Base-by-base conservation (phyloP, 2,888 invertebrate species). In the Spicauda simplicius region DNA sequence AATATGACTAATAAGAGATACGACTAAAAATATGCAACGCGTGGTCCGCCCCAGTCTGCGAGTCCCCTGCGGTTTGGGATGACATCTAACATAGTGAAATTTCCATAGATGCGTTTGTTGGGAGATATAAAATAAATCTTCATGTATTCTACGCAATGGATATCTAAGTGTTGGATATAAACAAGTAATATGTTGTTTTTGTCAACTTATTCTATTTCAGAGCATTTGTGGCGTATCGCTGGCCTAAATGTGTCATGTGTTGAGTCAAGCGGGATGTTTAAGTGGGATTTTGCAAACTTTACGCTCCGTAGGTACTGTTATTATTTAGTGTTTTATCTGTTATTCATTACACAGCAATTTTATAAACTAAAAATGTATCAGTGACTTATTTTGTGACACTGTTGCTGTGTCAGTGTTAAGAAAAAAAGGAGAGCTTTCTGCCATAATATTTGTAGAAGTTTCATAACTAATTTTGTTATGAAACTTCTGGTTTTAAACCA, bases 241-340 rank as follows among this genome's bases (percentile, higher is more conserved):
- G 87, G 63, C 85, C 89, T 80, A 85, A 88, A 89, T 89, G 88
- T 88, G 89, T 88, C 88, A 88, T 72, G 66, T 73, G 71, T 74
- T 53, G 88, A 87, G 70, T 88, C 86, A 88, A 73, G 74, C 76
- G 79, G 82, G 76, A 81, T 80, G 81, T 79, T 72, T 50, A 18
- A 50, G 18, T 50, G 75, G 76, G 79, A 77, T 81, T 79, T 78
- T 72, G 70, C 74, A 72, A 72, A 70, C 37, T 30, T 6, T 18
- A n/a, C 18, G 11, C 10, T 18, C 18, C n/a, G 10, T 50, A 45
- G 3, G 5, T 37, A 37, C 48, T 48, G 50, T 18, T 50, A 50
- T 50, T 50, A 50, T 18, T 50, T 50, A 18, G 50, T 50, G 18
- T 18, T 2, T 2, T 50, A 50, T 50, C 5, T 18, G 2, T 50